phyloP scores from a whole-genome alignment of 1,140 invertebrate species.

The Calycopis cecrops region DNA sequence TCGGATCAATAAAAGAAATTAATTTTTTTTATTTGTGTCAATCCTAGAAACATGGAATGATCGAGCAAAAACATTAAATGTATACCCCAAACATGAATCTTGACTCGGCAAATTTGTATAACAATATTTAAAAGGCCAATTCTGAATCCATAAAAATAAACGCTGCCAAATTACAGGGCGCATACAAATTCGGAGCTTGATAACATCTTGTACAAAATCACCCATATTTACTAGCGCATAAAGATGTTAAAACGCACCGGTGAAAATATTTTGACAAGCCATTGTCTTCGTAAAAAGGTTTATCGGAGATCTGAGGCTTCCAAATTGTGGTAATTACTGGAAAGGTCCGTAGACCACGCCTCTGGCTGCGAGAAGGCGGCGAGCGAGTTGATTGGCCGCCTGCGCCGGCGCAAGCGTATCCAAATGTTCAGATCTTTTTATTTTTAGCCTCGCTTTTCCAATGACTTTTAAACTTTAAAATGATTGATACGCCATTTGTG shows the following conservation, averaged over 20 bases:
- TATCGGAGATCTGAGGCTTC: conserved; percentile 24
- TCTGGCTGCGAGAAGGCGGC: conserved; percentile 15
- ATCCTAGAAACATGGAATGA: background rate
- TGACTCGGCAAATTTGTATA: conserved; percentile 17
- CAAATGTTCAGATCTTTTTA: conserved; percentile 2
- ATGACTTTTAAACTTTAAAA: conserved; percentile 8
- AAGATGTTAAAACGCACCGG: conserved; percentile 17
- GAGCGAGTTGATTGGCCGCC: background rate
- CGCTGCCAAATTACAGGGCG: conserved; percentile 26
- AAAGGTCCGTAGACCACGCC: conserved; percentile 23
- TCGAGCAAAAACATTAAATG: conserved; percentile 3
- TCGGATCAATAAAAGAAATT: too few species aligned
- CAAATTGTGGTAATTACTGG: conserved; percentile 27
- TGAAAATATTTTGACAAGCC: conserved; percentile 34
- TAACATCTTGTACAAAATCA: conserved; percentile 22
- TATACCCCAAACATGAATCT: conserved; percentile 4
- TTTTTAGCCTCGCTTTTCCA: conserved; percentile 1
- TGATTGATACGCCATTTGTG: conserved; percentile 9
- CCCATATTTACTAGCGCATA: conserved; percentile 4
- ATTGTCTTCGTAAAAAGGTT: conserved; percentile 33
- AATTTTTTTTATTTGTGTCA: too few species aligned
- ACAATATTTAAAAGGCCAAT: conserved; percentile 21
- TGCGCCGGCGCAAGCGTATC: conserved; percentile 4
- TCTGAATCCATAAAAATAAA: conserved; percentile 26
- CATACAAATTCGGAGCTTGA: conserved; percentile 4